Evolutionary conservation across 2,113 vertebrate genomes (phyloP).

Genomic region (Antennarius striatus): DNA sequence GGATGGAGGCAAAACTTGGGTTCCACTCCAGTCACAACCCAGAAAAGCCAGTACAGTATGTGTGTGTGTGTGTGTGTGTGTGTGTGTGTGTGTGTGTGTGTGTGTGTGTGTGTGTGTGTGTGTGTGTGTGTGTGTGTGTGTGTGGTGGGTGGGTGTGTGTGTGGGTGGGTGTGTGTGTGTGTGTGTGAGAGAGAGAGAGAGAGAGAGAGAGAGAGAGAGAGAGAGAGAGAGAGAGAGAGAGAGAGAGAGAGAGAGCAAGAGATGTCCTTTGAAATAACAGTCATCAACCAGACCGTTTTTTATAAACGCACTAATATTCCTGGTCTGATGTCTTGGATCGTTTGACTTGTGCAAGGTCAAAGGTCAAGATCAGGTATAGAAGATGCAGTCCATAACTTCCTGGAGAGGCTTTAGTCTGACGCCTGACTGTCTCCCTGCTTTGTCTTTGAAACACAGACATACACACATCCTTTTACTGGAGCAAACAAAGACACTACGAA

Average conservation of each 20-base stretch:
- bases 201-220: too few relatives aligned
- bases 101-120: too few relatives aligned
- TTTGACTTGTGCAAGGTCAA: neutral
- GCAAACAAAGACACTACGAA: slow-evolving; percentile 5
- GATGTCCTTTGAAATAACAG: too few relatives aligned
- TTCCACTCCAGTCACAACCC: neutral
- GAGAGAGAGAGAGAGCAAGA: too few relatives aligned
- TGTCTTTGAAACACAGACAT: neutral
- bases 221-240: too few relatives aligned
- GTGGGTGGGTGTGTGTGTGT: too few relatives aligned
- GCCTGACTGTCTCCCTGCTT: neutral
- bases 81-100: neutral
- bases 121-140: too few relatives aligned
- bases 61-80: neutral
- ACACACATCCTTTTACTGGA: slow-evolving; percentile 3
- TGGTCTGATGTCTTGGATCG: too few relatives aligned
- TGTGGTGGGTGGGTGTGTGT: too few relatives aligned
- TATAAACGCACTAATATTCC: neutral
- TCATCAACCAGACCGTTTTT: neutral
- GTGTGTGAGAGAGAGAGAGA: too few relatives aligned
- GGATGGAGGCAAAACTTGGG: too few relatives aligned
- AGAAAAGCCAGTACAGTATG: neutral
- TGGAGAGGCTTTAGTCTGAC: neutral
- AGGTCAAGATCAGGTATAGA: neutral
- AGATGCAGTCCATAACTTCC: neutral